Conservation (phyloP, 1,140 invertebrate species). For the Goniozus legneri region DNA sequence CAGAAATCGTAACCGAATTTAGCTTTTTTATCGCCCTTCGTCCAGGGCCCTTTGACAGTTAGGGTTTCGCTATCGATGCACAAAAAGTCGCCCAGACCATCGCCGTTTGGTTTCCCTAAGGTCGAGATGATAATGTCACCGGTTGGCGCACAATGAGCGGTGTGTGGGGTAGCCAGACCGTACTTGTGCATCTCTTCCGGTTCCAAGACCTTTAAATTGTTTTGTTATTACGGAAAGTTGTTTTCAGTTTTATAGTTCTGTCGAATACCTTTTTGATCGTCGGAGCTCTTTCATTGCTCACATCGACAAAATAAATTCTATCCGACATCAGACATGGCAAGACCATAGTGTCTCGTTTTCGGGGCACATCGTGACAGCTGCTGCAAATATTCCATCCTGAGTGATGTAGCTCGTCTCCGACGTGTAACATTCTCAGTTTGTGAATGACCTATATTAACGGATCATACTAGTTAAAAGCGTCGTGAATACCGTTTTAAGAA, state of each 20-base stretch:
- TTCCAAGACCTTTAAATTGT: conserved; percentile 60
- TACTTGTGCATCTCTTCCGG: conserved; percentile 69
- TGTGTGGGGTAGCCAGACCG: conserved; percentile 83
- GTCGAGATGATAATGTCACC: conserved; percentile 94
- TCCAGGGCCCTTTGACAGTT: conserved; percentile 71
- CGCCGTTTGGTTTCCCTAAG: conserved; percentile 76
- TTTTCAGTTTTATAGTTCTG: no score
- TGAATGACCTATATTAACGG: conserved; percentile 90
- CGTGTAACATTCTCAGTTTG: conserved; percentile 72
- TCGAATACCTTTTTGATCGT: conserved; percentile 66
- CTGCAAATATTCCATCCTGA: conserved; percentile 96
- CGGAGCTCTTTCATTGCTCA: conserved; percentile 66
- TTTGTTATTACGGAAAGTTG: background rate
- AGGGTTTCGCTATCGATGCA: conserved; percentile 83
- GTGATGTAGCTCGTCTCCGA: conserved; percentile 91
- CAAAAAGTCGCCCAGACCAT: conserved; percentile 84
- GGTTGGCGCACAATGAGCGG: conserved; percentile 85
- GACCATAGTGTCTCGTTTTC: conserved; percentile 74
- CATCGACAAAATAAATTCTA: conserved; percentile 84
- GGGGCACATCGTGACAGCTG: conserved; percentile 71
- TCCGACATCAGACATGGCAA: conserved; percentile 79
- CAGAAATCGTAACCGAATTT: conserved; percentile 84
- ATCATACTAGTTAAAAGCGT: conserved; percentile 22
- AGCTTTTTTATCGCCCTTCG: conserved; percentile 59
- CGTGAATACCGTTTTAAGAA: no score